These are phyloP conservation scores for Campylorhamphus procurvoides DNA, from an alignment of 2,113 vertebrate species.

Conservation along the genomic window DNA sequence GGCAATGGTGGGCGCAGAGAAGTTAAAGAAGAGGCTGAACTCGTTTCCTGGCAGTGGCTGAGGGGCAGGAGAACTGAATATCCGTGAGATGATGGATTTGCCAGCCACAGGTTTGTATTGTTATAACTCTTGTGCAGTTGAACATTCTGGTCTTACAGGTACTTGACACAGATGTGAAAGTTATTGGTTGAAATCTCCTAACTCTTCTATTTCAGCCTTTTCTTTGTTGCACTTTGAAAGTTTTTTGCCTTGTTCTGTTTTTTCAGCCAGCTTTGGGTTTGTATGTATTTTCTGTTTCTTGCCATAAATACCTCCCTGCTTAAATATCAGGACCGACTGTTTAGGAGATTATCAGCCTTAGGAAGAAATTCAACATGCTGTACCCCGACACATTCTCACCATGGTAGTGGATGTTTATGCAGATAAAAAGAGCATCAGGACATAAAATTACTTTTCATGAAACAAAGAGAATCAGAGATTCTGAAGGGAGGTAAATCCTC, in stretches of 20 bases:
- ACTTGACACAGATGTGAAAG: conserved; percentile 30
- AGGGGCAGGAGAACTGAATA: background rate
- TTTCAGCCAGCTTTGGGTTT: background rate
- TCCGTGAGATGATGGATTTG: background rate
- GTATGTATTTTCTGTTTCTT: background rate
- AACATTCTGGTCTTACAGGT: conserved; percentile 2
- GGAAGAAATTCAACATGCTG: background rate
- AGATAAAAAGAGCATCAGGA: background rate
- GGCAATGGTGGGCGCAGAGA: background rate
- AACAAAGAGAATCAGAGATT: background rate
- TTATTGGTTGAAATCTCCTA: background rate
- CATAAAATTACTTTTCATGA: background rate
- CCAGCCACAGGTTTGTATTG: background rate
- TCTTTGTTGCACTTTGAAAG: background rate
- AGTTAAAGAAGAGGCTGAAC: background rate
- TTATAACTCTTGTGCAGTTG: background rate
- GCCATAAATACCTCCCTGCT: background rate
- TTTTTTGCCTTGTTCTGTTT: background rate
- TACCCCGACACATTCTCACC: background rate
- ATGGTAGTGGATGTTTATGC: background rate
- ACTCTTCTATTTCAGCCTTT: background rate
- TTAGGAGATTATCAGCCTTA: background rate
- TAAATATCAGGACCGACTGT: background rate
- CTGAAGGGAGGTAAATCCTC: background rate
- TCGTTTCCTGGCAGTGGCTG: background rate